Evolutionary conservation across 2,797 vertebrate genomes (phyloP).

Genomic region (Typhlichthys eigenmanni): DNA sequence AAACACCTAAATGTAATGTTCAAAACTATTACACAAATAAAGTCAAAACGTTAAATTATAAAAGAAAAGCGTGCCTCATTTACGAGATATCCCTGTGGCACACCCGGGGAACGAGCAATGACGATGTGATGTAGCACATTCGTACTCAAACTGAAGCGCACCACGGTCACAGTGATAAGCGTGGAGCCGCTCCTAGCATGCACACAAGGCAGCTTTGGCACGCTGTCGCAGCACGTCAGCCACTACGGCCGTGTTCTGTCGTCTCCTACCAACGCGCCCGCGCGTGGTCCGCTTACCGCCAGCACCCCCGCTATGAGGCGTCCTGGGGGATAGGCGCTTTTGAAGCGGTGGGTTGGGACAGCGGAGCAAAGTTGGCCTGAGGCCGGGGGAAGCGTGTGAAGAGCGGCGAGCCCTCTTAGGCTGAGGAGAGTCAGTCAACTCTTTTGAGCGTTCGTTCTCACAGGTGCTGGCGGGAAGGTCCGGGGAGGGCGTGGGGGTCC

Average conservation of each 20-base stretch:
- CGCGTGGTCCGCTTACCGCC: slow-evolving; percentile 40
- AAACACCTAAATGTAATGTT: too few species aligned
- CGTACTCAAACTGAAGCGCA: slow-evolving; percentile 25
- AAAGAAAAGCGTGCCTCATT: slow-evolving; percentile 48
- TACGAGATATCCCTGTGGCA: slow-evolving; percentile 40
- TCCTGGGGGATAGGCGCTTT: slow-evolving; percentile 37
- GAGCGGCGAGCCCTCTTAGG: slow-evolving; percentile 53
- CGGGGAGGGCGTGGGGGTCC: slow-evolving; percentile 29
- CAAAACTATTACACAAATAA: slow-evolving; percentile 40
- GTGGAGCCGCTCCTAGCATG: slow-evolving; percentile 44
- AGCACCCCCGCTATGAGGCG: slow-evolving; percentile 14
- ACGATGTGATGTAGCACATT: slow-evolving; percentile 15
- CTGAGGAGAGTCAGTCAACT: slow-evolving; percentile 41
- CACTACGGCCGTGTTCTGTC: slow-evolving; percentile 54
- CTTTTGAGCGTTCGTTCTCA: slow-evolving; percentile 58
- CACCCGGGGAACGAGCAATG: slow-evolving; percentile 30
- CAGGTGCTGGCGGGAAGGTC: slow-evolving; percentile 42
- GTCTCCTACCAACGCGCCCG: slow-evolving; percentile 29
- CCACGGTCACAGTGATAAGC: slow-evolving; percentile 8
- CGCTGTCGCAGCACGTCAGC: slow-evolving; percentile 48
- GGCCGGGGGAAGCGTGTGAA: slow-evolving; percentile 14
- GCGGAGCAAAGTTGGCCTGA: slow-evolving; percentile 16
- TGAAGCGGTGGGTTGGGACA: slow-evolving; percentile 18
- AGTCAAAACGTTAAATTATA: slow-evolving; percentile 30
- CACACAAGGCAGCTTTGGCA: slow-evolving; percentile 63